phyloP scores from a whole-genome alignment of 2,113 vertebrate genomes.

The Leptocoma aspasia region DNA sequence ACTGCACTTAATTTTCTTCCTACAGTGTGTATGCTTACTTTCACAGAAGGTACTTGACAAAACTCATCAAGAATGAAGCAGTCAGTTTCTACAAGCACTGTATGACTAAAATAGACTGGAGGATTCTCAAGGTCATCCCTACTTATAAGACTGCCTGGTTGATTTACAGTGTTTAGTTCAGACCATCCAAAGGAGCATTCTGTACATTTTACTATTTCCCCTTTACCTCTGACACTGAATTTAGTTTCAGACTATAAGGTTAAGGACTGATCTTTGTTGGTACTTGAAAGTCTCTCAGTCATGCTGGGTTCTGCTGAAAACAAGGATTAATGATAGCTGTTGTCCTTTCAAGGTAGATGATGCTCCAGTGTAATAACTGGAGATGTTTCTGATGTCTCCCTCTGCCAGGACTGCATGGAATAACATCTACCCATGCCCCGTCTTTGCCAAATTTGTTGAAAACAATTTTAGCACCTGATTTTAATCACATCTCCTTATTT shows the following conservation, averaged over 20 bases:
- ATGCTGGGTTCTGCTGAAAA: background rate
- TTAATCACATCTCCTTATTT: background rate
- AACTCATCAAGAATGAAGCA: background rate
- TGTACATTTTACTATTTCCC: background rate
- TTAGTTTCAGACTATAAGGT: background rate
- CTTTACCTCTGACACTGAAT: background rate
- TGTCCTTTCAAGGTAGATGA: background rate
- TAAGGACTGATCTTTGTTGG: background rate
- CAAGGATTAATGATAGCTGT: background rate
- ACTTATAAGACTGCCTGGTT: background rate
- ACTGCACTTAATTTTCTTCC: background rate
- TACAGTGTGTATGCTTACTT: background rate
- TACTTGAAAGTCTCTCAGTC: background rate
- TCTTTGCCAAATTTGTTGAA: background rate
- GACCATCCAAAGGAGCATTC: background rate
- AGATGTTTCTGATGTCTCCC: background rate
- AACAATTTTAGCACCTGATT: background rate
- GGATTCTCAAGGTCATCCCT: background rate
- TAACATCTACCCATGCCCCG: background rate
- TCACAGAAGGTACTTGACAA: conserved; percentile 1
- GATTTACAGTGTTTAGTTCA: background rate
- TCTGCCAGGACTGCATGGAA: background rate
- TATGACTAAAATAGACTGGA: background rate
- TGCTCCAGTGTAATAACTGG: background rate
- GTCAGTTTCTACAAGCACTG: background rate